Percentiles rank a stretch among this genome's conserved stretches.
These are phyloP conservation scores for Megastigmus dorsalis DNA, from an alignment of 2,888 invertebrate genomes.

Conservation along the genomic window DNA sequence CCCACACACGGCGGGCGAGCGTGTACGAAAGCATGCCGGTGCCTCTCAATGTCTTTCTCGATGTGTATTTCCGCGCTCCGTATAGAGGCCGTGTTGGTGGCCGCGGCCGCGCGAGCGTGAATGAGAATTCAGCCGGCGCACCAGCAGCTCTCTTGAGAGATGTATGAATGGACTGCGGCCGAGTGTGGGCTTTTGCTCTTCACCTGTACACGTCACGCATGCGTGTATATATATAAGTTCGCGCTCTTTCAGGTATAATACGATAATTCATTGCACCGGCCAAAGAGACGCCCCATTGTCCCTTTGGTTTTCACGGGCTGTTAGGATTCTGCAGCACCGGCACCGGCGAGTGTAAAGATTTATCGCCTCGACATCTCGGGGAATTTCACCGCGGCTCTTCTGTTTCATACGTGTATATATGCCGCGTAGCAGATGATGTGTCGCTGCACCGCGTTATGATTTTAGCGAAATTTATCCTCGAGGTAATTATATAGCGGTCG, in stretches of 20 bases:
- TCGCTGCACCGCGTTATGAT: too few relatives aligned
- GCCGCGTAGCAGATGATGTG: too few relatives aligned
- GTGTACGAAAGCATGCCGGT: background rate
- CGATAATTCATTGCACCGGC: slow-evolving; percentile 14
- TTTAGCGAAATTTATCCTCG: too few relatives aligned
- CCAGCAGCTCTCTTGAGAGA: too few relatives aligned
- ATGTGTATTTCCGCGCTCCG: too few relatives aligned
- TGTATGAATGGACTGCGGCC: too few relatives aligned
- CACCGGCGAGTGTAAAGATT: too few relatives aligned
- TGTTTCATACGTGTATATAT: too few relatives aligned
- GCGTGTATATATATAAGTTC: slow-evolving; percentile 18
- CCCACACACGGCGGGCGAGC: background rate
- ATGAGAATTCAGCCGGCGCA: background rate
- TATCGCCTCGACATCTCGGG: background rate
- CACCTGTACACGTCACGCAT: too few relatives aligned
- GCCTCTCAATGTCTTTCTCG: too few relatives aligned
- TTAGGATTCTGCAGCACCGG: background rate
- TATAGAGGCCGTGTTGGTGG: too few relatives aligned
- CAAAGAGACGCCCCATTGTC: background rate
- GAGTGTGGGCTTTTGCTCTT: background rate
- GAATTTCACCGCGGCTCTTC: background rate
- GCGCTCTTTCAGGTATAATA: background rate
- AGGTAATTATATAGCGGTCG: too few relatives aligned
- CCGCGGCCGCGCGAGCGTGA: background rate
- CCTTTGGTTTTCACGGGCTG: slow-evolving; percentile 8